phyloP scores from a whole-genome alignment of 2,888 invertebrate species.

The Harmothoe impar region DNA sequence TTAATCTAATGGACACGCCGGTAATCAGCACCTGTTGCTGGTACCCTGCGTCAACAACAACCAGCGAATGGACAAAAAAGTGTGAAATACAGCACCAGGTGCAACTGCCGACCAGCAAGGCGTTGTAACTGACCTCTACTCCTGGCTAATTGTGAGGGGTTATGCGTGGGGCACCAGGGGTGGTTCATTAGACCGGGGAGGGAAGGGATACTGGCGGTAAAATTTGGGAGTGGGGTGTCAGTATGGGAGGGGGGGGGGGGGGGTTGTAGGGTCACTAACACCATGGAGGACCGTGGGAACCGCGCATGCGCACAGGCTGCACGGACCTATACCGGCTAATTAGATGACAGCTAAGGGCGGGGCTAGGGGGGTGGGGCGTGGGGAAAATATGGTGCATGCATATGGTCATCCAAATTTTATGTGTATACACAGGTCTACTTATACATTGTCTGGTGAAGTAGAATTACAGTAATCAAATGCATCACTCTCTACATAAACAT shows the following conservation, averaged over 20 bases:
- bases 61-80: not conserved
- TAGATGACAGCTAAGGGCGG: no score
- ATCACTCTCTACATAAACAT: no score
- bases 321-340: no score
- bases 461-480: no score
- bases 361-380: no score
- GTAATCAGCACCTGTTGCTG: conserved; percentile 21
- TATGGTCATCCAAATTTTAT: no score
- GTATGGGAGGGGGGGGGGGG: not conserved
- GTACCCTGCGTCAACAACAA: not conserved
- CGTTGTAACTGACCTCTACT: not conserved
- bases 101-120: conserved; percentile 10
- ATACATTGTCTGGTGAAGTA: no score
- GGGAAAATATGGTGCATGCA: no score
- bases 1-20: not conserved
- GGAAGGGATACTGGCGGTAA: not conserved
- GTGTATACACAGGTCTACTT: no score
- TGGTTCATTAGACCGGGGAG: not conserved
- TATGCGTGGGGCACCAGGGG: not conserved
- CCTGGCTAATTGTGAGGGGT: conserved; percentile 21
- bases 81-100: conserved; percentile 24
- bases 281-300: conserved; percentile 6
- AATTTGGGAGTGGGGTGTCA: not conserved
- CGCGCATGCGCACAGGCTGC: no score
- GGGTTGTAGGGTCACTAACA: no score